phyloP scores from a whole-genome alignment of 35 echinoderm and acorn worm species.

The Apostichopus californicus region DNA sequence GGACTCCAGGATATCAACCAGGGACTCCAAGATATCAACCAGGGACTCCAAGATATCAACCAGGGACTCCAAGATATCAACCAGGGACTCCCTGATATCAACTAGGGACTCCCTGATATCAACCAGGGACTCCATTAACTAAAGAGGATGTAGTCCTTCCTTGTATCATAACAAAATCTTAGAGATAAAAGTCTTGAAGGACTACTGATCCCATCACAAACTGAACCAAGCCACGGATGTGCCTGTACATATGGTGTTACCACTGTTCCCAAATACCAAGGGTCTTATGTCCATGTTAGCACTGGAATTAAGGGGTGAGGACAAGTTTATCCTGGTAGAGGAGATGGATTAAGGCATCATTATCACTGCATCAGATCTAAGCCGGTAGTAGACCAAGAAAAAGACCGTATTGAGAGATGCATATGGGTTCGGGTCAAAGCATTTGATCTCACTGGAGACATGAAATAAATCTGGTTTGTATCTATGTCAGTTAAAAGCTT shows the following conservation, averaged over 20 bases:
- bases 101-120: too few relatives aligned
- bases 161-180: neutral
- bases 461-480: neutral
- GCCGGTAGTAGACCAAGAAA: neutral
- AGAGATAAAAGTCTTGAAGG: neutral
- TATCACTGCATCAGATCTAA: constrained; percentile 24
- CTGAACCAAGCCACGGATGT: neutral
- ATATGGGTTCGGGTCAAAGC: neutral
- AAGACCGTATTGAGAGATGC: neutral
- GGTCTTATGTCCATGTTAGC: neutral
- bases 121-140: too few relatives aligned
- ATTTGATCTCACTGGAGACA: neutral
- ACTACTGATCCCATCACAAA: neutral
- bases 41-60: too few relatives aligned
- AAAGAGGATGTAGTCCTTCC: neutral
- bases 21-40: too few relatives aligned
- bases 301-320: neutral
- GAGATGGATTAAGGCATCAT: constrained; percentile 4
- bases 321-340: constrained; percentile 17
- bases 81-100: too few relatives aligned
- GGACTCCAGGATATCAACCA: too few relatives aligned
- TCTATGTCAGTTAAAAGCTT: neutral
- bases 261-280: neutral
- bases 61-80: too few relatives aligned
- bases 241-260: neutral